Evolutionary conservation across 1,140 invertebrate species (phyloP).

Genomic region (Aphidius ervi): DNA sequence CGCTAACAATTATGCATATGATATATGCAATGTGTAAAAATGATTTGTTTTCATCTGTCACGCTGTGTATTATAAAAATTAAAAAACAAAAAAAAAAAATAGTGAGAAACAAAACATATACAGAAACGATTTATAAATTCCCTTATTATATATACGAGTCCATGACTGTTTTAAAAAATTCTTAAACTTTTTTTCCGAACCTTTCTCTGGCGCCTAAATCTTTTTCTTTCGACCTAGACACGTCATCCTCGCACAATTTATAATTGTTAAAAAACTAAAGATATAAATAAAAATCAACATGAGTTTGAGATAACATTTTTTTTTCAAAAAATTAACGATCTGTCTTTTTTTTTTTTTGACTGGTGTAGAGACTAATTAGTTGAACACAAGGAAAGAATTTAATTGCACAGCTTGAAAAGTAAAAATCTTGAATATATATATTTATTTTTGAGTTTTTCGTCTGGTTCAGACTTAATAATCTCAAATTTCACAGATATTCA

Average conservation of each 20-base stretch:
- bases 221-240: slow-evolving; percentile 12
- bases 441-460: too few relatives aligned
- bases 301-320: background rate
- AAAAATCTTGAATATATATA: too few relatives aligned
- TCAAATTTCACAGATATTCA: slow-evolving; percentile 8
- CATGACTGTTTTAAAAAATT: too few relatives aligned
- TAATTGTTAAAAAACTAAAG: slow-evolving; percentile 9
- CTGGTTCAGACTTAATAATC: slow-evolving; percentile 4
- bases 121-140: too few relatives aligned
- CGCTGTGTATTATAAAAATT: too few relatives aligned
- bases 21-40: slow-evolving; percentile 27
- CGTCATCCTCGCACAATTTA: slow-evolving; percentile 18
- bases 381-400: slow-evolving; percentile 22
- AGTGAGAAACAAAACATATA: too few relatives aligned
- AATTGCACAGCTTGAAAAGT: slow-evolving; percentile 19
- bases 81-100: too few relatives aligned
- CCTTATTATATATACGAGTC: too few relatives aligned
- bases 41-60: slow-evolving; percentile 45
- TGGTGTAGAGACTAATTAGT: slow-evolving; percentile 21
- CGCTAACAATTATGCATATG: slow-evolving; percentile 24
- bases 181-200: slow-evolving; percentile 1
- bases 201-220: background rate
- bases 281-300: background rate
- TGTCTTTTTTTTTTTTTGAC: slow-evolving; percentile 8
- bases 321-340: background rate